Evolutionary conservation across 2,797 vertebrate genomes (phyloP), one percentile per base, ranked within the genome.

Genomic region (Paramormyrops hopkinsi): DNA sequence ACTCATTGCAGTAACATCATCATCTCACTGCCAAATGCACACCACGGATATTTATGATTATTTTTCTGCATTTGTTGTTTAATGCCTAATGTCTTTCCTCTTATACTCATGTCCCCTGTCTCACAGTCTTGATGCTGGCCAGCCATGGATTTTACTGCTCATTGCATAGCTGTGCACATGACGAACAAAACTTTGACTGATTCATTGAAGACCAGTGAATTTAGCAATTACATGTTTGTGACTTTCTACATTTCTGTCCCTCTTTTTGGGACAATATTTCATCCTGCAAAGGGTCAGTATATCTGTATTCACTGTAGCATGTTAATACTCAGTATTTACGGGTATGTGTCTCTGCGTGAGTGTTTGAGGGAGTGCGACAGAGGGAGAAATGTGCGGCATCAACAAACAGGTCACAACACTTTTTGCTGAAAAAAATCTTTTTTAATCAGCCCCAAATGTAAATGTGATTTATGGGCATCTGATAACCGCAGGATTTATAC

Each of bases 401-500:
- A 19, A 87, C 50, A 87, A 53, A n/a, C 53, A 22, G 53, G 11
- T 56, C 85, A 41, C 53, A 87, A 44, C 3, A 37, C 9, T 9
- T 51, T 59, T 87, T 87, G 50, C 51, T 41, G 53, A 56, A 59
- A 54, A 53, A 87, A 37, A 54, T 87, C 85, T 87, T n/a, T 53
- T 41, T 87, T 33, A 87, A 56, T 88, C 56, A 65, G 56, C 41
- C 17, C 86, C 86, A 46, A 88, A 65, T 65, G 56, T 88, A 88
- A 88, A 88, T 65, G 56, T 88, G 56, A 88, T 88, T 29, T 88
- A 88, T 88, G 56, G 33, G n/a, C 19, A 48, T 53, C 25, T 44
- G 51, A 88, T 44, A 44, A 46, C 56, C 41, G 2, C 6, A 12
- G 19, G 37, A 41, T 44, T 53, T 44, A 65, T 65, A 19, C 4